Conservation (phyloP, 2,113 vertebrate species). For the Ammodytes dubius region DNA sequence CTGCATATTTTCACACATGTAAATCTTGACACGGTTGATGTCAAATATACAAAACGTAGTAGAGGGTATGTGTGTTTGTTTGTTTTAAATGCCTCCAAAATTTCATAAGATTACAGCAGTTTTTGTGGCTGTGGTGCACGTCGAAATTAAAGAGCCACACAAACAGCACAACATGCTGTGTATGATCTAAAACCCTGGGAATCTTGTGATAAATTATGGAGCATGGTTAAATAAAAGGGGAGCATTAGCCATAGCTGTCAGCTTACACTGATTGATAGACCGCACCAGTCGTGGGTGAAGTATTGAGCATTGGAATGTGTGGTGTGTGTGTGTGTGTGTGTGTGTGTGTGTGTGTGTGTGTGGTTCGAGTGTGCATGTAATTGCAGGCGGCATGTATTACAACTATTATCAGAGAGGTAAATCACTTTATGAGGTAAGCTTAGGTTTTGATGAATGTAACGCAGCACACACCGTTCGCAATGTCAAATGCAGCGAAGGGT, state of each 20-base stretch:
- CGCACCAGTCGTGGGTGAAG: conserved; percentile 52
- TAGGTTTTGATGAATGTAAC: conserved; percentile 53
- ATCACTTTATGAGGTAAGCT: conserved; percentile 64
- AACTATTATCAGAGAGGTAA: conserved; percentile 66
- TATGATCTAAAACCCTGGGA: conserved; percentile 50
- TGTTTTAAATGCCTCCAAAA: conserved; percentile 23
- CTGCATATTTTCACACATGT: conserved; percentile 12
- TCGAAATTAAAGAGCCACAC: conserved; percentile 26
- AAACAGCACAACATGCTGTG: conserved; percentile 31
- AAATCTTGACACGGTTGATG: conserved; percentile 29
- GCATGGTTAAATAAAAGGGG: conserved; percentile 67
- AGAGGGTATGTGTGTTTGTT: not conserved
- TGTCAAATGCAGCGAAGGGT: conserved; percentile 33
- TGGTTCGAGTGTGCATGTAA: not conserved
- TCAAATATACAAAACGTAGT: conserved; percentile 25
- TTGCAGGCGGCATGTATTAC: conserved; percentile 42
- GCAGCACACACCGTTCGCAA: conserved; percentile 20
- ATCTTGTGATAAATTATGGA: conserved; percentile 70
- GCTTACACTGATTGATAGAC: conserved; percentile 70
- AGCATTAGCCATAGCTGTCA: conserved; percentile 75
- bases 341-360: conserved; percentile 36
- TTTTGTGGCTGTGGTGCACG: conserved; percentile 14
- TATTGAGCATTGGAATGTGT: conserved; percentile 50
- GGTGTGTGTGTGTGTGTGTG: conserved; percentile 39
- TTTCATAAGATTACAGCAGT: conserved; percentile 35